These are phyloP conservation scores for Drosophila sordidapex DNA, from an alignment of 2,888 invertebrate genomes.

Conservation along the genomic window DNA sequence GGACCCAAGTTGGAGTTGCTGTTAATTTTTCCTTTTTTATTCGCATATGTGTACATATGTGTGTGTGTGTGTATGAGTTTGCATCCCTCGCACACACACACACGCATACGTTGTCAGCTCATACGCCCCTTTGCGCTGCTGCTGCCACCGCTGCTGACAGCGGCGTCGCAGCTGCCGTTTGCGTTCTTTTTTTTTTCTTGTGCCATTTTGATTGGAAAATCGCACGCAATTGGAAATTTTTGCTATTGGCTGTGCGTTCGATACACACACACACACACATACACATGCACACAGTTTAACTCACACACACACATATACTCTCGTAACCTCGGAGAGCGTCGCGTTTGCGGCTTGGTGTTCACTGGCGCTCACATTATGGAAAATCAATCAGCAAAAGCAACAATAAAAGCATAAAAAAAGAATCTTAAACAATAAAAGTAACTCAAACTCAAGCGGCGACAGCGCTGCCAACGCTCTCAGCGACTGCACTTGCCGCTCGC, in stretches of 20 bases:
- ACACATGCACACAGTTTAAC: conserved; percentile 5
- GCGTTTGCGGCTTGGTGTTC: conserved; percentile 33
- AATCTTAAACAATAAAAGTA: conserved; percentile 25
- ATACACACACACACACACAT: conserved; percentile 56
- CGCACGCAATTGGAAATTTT: conserved; percentile 80
- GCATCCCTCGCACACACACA: conserved; percentile 47
- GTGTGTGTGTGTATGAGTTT: conserved; percentile 36
- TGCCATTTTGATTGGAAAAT: conserved; percentile 80
- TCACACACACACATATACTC: conserved; percentile 3
- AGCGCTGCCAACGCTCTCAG: conserved; percentile 27
- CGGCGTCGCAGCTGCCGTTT: conserved; percentile 46
- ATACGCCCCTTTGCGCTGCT: conserved; percentile 57
- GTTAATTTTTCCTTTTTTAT: conserved; percentile 44
- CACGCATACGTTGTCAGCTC: conserved; percentile 23
- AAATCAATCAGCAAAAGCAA: conserved; percentile 67
- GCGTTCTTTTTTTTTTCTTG: conserved; percentile 50
- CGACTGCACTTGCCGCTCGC: conserved; percentile 2
- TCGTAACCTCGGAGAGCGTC: conserved; percentile 21
- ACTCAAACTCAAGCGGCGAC: conserved; percentile 40
- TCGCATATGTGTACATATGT: conserved; percentile 43
- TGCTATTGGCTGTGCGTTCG: conserved; percentile 78
- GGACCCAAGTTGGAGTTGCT: conserved; percentile 51
- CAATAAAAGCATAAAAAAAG: conserved; percentile 25
- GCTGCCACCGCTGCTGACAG: conserved; percentile 18
- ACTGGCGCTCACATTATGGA: conserved; percentile 73